Percentiles rank a stretch among this genome's conserved stretches.
Conservation (phyloP, 2,797 vertebrate species). For the Crypturellus tataupa region DNA sequence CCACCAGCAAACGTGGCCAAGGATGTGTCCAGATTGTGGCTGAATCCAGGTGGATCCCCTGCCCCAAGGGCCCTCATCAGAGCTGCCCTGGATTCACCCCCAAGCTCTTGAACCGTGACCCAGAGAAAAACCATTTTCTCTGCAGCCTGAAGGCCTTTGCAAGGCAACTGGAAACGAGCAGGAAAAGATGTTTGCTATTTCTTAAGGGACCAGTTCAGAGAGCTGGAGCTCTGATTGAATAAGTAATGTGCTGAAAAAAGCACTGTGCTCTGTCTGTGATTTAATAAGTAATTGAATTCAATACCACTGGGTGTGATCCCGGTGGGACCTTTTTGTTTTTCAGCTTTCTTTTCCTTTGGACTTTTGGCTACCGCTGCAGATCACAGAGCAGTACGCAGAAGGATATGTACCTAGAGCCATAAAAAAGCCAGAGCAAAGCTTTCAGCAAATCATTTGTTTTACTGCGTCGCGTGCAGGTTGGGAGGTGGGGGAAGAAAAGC, state of each 20-base stretch:
- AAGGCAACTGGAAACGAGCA: slow-evolving; percentile 68
- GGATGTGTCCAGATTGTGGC: background rate
- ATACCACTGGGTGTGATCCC: background rate
- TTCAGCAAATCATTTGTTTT: slow-evolving; percentile 11
- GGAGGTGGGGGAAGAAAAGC: background rate
- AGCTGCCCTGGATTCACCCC: slow-evolving; percentile 32
- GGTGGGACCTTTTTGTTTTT: slow-evolving; percentile 60
- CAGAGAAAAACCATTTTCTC: slow-evolving; percentile 70
- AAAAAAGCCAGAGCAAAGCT: slow-evolving; percentile 30
- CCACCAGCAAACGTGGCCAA: background rate
- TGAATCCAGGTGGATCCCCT: slow-evolving; percentile 11
- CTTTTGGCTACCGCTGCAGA: slow-evolving; percentile 23
- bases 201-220: slow-evolving; percentile 69
- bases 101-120: slow-evolving; percentile 16
- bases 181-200: slow-evolving; percentile 61
- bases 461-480: background rate
- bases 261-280: slow-evolving; percentile 2
- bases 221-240: slow-evolving; percentile 60
- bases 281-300: slow-evolving; percentile 73
- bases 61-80: background rate
- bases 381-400: background rate
- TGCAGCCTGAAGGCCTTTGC: slow-evolving; percentile 63
- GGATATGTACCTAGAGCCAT: slow-evolving; percentile 21
- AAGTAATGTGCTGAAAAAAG: slow-evolving; percentile 62
- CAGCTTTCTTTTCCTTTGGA: slow-evolving; percentile 53